These are phyloP conservation scores for Chironomus riparius DNA, from an alignment of 2,888 invertebrate species.

Conservation along the genomic window DNA sequence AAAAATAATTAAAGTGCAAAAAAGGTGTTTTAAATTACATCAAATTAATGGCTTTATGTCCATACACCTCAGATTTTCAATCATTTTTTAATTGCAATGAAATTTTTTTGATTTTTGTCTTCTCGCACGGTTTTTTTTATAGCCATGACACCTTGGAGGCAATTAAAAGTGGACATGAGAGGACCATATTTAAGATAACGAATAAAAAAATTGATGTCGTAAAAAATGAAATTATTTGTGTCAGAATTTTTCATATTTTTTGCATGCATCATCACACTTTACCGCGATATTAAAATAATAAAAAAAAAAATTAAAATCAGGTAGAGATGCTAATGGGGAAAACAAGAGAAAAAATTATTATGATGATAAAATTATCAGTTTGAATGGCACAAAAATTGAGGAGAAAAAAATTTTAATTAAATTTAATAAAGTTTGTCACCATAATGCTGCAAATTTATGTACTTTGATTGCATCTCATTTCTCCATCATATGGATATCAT, in stretches of 20 bases:
- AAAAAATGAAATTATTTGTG: not conserved
- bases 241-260: not conserved
- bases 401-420: slow-evolving; percentile 6
- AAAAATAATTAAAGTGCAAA: slow-evolving; percentile 16
- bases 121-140: not conserved
- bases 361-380: not conserved
- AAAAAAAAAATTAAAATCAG: not conserved
- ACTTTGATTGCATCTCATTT: not conserved
- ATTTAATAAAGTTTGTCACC: slow-evolving; percentile 20
- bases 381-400: not conserved
- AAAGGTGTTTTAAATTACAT: slow-evolving; percentile 11
- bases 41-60: slow-evolving; percentile 24
- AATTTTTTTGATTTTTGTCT: not conserved
- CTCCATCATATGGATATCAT: not conserved
- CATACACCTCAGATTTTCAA: slow-evolving; percentile 4
- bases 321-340: not conserved
- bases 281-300: no score
- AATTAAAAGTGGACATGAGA: not conserved
- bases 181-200: no score
- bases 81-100: slow-evolving; percentile 13
- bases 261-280: not conserved
- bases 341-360: not conserved
- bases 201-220: not conserved
- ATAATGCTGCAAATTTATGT: not conserved
- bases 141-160: not conserved